Evolutionary conservation across 2,797 vertebrate species (phyloP), one percentile per base, ranked within the genome.

Genomic region (Protonibea diacanthus): DNA sequence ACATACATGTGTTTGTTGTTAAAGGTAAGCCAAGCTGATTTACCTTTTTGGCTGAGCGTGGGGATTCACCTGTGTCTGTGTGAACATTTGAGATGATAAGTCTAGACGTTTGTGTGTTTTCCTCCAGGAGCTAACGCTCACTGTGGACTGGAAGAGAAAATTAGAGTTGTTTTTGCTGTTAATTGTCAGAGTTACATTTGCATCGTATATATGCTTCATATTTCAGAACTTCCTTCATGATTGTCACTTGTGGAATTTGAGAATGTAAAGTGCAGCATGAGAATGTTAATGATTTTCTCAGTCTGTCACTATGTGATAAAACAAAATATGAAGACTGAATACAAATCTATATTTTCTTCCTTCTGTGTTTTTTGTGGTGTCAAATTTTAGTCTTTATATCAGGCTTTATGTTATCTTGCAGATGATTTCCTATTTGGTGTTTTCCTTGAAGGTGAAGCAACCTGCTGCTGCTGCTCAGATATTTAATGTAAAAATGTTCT

Each of bases 11-110:
- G 86, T 91, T 89, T 91, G 90, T 89, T 90, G 90, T 78, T 86
- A 74, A 87, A 91, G 81, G 93, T 92, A 93, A 94, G 92, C 86
- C 85, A 90, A 91, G 85, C 75, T 88, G 90, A 90, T 93, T 91
- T 90, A 86, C 78, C 83, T 90, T 76, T 86, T 78, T 80, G 23
- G 84, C 77, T 86, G 64, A 42, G 27, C 12, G 12, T 71, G 72
- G 7, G 42, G 20, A 65, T 70, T 78, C 65, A 63, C 74, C 77
- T 70, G 52, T 70, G 52, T 83, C 74, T 64, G 74, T 56, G 56
- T 49, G n/a, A 70, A 6, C 70, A 2, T 76, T 52, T 74, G 63
- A 82, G 68, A 83, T 20, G 42, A 68, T 29, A 21, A 20, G 21
- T 59, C 5, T 52, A 20, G 47, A 63, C 7, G 6, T 66, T 3